phyloP scores from a whole-genome alignment of 2,113 vertebrate species.

The Thalassoma bifasciatum region DNA sequence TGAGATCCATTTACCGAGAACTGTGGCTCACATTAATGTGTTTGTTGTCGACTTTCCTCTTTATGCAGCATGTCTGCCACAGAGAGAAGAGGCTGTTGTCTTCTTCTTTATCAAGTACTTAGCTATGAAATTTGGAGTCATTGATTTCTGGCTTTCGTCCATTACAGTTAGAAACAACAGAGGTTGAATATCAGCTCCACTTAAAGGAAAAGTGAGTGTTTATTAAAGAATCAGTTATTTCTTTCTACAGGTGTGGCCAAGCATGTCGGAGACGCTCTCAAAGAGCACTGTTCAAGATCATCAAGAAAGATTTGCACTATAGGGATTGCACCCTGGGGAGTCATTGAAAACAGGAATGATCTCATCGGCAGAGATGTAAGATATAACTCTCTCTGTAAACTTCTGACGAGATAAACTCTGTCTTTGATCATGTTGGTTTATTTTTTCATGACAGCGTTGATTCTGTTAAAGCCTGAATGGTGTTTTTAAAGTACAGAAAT shows the following conservation, averaged over 20 bases:
- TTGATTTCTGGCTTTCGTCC: background rate
- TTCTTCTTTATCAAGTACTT: background rate
- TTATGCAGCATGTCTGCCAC: constrained; percentile 6
- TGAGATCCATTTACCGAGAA: constrained; percentile 49
- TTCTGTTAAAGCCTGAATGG: background rate
- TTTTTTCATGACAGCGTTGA: background rate
- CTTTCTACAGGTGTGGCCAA: constrained; percentile 91
- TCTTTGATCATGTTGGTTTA: background rate
- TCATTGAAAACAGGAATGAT: constrained; percentile 98
- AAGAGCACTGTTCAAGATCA: constrained; percentile 95
- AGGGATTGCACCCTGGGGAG: constrained; percentile 97
- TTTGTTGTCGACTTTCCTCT: constrained; percentile 15
- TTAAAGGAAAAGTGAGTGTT: background rate
- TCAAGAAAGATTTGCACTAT: constrained; percentile 99
- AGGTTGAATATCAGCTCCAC: background rate
- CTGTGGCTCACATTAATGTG: constrained; percentile 53
- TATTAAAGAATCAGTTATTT: background rate
- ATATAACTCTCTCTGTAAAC: background rate
- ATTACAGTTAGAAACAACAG: background rate
- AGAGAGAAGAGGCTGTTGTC: background rate
- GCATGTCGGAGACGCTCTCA: constrained; percentile 97
- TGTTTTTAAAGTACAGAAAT: background rate
- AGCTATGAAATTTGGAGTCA: too few relatives aligned
- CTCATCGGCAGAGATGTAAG: constrained; percentile 98
- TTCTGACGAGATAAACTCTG: background rate